Evolutionary conservation across 2,888 invertebrate genomes (phyloP), one percentile per base, ranked within the genome.

Genomic region (Helleia helle): DNA sequence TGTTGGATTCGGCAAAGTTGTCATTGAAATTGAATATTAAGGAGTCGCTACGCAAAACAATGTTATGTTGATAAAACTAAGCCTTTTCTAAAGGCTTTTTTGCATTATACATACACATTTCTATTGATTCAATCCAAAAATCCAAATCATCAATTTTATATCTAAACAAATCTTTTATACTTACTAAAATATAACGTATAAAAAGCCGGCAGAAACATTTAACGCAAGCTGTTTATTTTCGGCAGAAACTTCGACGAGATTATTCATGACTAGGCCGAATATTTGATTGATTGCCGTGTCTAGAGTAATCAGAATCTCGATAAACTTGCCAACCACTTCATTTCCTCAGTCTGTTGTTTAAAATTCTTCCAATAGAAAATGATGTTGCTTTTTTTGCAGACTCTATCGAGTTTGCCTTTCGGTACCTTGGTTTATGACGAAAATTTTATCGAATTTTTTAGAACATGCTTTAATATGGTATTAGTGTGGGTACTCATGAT

Each of bases 261-360:
- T 77, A 76, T 76, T 76, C 75, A 74, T 79, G 79, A 79, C 73
- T 74, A 65, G 52, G 62, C 70, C 69, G 66, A 58, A 79, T n/a
- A 77, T 79, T 80, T 83, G 81, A 83, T 83, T 81, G 81, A 83
- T 83, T 67, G 69, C 70, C 57, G 53, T 61, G 71, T 75, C 79
- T 69, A 44, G 63, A 70, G 69, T 74, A 77, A 74, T 75, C 65
- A 63, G 59, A 61, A 58, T 56, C 52, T 61, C 70, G 69, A 76
- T 77, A 72, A 79, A 77, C 68, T 75, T 72, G 67, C 68, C 57
- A 63, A 70, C 67, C 67, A 71, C 79, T 79, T 77, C 73, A 77
- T 79, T 73, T 72, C 58, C 59, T 59, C 65, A n/a, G n/a, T n/a
- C n/a, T n/a, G n/a, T 72, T 77, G 75, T 77, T 76, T 71, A 65